These are phyloP conservation scores for Bugula neritina DNA, from an alignment of 2,888 invertebrate genomes.

Conservation along the genomic window DNA sequence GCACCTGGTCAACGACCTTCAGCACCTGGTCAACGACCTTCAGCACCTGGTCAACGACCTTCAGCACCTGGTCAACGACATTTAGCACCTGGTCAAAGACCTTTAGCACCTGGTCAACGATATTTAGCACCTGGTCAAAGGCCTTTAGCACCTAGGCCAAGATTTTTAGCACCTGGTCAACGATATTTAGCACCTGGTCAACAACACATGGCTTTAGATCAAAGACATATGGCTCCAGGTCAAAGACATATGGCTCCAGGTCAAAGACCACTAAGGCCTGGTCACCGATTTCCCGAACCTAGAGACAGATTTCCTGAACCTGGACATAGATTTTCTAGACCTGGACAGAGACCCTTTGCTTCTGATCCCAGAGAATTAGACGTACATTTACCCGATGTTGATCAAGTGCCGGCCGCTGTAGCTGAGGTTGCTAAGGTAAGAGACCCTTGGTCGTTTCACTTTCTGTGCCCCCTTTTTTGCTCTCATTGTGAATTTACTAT, in stretches of 20 bases:
- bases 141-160: background rate
- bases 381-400: no score
- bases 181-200: background rate
- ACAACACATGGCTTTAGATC: background rate
- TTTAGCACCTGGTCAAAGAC: constrained; percentile 4
- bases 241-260: background rate
- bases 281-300: background rate
- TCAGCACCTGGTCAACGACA: constrained; percentile 23
- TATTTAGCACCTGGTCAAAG: constrained; percentile 29
- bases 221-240: background rate
- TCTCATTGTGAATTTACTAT: no score
- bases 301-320: background rate
- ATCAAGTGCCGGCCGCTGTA: no score
- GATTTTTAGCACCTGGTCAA: background rate
- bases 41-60: constrained; percentile 29
- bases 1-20: background rate
- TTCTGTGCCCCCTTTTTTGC: no score
- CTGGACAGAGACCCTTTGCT: no score
- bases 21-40: constrained; percentile 28
- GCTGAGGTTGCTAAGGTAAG: no score
- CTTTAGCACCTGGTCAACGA: constrained; percentile 21
- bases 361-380: no score
- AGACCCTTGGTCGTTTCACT: no score
- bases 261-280: background rate
- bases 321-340: no score